Evolutionary conservation across 2,797 vertebrate genomes (phyloP).

Genomic region (Pipistrellus pygmaeus): DNA sequence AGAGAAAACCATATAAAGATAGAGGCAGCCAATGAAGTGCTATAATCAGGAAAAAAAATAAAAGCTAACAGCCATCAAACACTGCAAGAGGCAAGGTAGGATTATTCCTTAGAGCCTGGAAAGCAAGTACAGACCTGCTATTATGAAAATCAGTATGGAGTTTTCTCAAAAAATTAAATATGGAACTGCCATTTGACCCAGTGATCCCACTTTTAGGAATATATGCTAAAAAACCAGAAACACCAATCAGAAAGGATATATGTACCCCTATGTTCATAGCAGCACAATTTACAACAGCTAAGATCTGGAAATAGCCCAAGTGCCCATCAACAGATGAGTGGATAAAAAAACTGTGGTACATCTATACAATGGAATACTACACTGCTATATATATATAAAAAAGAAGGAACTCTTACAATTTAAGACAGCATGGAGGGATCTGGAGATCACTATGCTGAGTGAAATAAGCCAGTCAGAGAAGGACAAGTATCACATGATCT

Average conservation of each 20-base stretch:
- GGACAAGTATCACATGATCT: background rate
- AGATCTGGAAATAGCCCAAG: too few species aligned
- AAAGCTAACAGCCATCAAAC: background rate
- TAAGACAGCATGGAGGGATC: background rate
- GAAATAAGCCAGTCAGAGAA: background rate
- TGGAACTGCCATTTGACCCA: too few species aligned
- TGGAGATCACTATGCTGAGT: background rate
- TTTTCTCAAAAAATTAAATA: too few species aligned
- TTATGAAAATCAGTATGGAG: too few species aligned
- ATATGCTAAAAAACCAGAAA: too few species aligned
- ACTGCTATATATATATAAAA: too few species aligned
- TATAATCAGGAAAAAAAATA: background rate
- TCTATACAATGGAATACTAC: background rate
- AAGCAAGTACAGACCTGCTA: background rate
- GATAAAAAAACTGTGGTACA: background rate
- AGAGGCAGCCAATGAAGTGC: background rate
- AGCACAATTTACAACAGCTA: too few species aligned
- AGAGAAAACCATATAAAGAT: background rate
- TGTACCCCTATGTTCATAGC: too few species aligned
- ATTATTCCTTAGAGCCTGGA: background rate
- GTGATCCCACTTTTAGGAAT: too few species aligned
- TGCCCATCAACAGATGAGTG: too few species aligned
- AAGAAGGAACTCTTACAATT: background rate
- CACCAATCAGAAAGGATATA: too few species aligned
- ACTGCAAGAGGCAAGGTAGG: background rate